phyloP scores from a whole-genome alignment of 2,888 invertebrate genomes.

The Minunthozetes semirufus region DNA sequence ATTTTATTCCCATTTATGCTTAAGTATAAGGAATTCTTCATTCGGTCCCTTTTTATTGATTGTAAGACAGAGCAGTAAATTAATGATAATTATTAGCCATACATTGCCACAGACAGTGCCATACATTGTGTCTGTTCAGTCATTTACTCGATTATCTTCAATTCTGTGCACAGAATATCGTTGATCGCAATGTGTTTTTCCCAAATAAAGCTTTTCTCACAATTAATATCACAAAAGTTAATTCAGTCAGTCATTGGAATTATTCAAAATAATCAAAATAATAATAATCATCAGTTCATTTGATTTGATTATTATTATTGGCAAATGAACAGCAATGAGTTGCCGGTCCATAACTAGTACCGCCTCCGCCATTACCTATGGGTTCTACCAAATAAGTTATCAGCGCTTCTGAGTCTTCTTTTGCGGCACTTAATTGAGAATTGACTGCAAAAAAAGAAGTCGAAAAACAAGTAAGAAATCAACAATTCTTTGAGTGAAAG shows the following conservation, averaged over 20 bases:
- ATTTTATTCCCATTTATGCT: neutral
- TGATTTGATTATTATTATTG: neutral
- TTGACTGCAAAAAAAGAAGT: neutral
- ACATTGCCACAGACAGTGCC: neutral
- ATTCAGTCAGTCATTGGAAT: neutral
- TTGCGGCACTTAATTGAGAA: neutral
- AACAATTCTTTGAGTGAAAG: neutral
- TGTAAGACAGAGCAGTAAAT: neutral
- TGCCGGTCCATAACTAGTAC: neutral
- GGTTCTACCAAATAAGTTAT: slow-evolving; percentile 21
- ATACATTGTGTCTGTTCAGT: neutral
- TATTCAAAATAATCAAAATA: neutral
- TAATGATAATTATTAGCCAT: neutral
- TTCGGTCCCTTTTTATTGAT: neutral
- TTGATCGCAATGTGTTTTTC: neutral
- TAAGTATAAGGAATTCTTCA: neutral
- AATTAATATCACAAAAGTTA: neutral
- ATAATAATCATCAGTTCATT: neutral
- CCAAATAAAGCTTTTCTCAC: neutral
- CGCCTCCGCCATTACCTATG: neutral
- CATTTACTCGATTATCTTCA: neutral
- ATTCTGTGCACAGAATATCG: neutral
- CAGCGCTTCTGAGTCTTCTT: slow-evolving; percentile 20
- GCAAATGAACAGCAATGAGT: neutral
- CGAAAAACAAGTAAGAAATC: neutral